Evolutionary conservation across 23 tunicate species (phyloP).

Genomic region (Halocynthia roretzi): DNA sequence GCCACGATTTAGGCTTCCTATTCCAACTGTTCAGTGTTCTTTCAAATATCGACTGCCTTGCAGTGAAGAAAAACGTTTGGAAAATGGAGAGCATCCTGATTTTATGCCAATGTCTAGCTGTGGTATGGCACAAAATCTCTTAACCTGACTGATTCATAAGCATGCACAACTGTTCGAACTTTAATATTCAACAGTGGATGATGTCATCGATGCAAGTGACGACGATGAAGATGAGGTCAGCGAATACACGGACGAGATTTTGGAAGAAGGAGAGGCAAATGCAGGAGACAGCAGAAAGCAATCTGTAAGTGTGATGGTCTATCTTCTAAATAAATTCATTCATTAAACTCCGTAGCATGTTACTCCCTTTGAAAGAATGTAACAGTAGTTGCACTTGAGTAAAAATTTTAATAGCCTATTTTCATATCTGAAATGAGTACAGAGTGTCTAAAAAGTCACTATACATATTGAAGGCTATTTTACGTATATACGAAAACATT

Average conservation of each 20-base stretch:
- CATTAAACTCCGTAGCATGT: no score
- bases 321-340: background rate
- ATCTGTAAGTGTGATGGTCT: background rate
- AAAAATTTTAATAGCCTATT: no score
- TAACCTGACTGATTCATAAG: no score
- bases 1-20: slow-evolving; percentile 51
- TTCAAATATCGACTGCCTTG: slow-evolving; percentile 56
- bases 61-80: slow-evolving; percentile 23
- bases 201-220: slow-evolving; percentile 27
- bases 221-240: slow-evolving; percentile 26
- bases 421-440: no score
- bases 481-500: background rate
- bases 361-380: no score
- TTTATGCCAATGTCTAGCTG: no score
- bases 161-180: background rate
- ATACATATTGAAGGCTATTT: no score
- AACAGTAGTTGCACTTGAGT: no score
- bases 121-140: no score
- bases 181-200: slow-evolving; percentile 13
- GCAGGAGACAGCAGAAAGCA: background rate
- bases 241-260: slow-evolving; percentile 26
- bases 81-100: no score
- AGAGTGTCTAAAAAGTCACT: no score
- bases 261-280: slow-evolving; percentile 21
- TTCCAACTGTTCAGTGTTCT: slow-evolving; percentile 38